Evolutionary conservation across 92 coral and sea anemone genomes (phyloP).

Genomic region (Montipora capitata): DNA sequence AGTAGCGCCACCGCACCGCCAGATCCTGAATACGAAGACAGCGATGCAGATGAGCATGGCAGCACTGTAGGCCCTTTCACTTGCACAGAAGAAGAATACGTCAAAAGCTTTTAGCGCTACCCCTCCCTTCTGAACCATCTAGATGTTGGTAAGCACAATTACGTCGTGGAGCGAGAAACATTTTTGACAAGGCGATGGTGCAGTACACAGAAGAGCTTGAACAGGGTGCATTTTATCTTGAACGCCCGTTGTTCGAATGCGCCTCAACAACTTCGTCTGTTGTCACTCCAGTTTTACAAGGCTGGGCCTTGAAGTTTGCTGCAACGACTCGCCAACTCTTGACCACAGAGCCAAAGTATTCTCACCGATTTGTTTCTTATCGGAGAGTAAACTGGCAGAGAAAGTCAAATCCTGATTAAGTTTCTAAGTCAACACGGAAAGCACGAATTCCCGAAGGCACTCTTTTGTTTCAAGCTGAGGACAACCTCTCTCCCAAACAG

Average conservation of each 20-base stretch:
- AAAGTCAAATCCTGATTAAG: no score
- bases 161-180: slow-evolving; percentile 48
- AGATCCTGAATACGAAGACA: background rate
- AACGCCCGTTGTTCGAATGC: no score
- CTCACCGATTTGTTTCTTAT: background rate
- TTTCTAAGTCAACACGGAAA: no score
- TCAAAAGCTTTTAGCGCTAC: slow-evolving; percentile 48
- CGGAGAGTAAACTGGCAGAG: background rate
- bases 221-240: no score
- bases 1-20: background rate
- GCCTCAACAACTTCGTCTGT: no score
- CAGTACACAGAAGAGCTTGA: slow-evolving; percentile 3
- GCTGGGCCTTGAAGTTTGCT: no score
- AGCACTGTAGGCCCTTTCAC: background rate
- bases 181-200: slow-evolving; percentile 54
- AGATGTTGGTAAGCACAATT: slow-evolving; percentile 35
- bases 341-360: no score
- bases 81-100: slow-evolving; percentile 70
- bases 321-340: no score
- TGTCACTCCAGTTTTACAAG: no score
- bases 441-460: no score
- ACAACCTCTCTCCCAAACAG: slow-evolving; percentile 22
- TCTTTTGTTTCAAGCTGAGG: no score
- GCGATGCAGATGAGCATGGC: no score
- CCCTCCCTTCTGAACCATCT: slow-evolving; percentile 65